Conservation (phyloP, 2,797 vertebrate genomes). For the Labeo calbasu region DNA sequence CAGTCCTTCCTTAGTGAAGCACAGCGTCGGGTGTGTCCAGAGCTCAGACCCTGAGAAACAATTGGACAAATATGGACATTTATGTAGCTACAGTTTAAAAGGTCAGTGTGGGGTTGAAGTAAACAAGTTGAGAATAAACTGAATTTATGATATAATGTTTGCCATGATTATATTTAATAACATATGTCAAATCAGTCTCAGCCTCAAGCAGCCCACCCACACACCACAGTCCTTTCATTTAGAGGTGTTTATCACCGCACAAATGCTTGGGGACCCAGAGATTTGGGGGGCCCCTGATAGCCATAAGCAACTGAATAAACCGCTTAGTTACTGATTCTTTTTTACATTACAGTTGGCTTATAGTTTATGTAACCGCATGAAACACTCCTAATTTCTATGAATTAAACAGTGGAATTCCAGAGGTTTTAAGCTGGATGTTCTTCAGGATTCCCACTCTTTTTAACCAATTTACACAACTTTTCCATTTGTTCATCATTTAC, state of each 20-base stretch:
- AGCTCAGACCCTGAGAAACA: constrained; percentile 83
- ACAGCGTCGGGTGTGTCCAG: constrained; percentile 91
- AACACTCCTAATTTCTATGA: too few species aligned
- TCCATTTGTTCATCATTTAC: neutral
- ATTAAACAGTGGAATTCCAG: too few species aligned
- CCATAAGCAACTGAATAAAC: neutral
- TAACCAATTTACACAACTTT: neutral
- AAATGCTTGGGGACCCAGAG: neutral
- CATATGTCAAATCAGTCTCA: neutral
- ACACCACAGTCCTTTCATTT: constrained; percentile 6
- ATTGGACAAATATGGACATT: neutral
- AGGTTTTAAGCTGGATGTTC: too few species aligned
- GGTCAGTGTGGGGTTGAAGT: neutral
- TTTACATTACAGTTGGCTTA: neutral
- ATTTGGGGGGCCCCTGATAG: neutral
- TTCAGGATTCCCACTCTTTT: neutral
- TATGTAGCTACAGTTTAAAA: neutral
- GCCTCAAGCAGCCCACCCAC: neutral
- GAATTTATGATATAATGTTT: constrained; percentile 2
- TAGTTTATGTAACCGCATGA: neutral
- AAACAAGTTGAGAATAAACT: constrained; percentile 9
- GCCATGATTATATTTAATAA: neutral
- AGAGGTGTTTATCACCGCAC: neutral
- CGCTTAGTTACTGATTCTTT: neutral
- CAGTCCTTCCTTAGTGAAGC: constrained; percentile 95